phyloP scores from a whole-genome alignment of 2,888 invertebrate genomes.

The Galerucella nymphaeae region DNA sequence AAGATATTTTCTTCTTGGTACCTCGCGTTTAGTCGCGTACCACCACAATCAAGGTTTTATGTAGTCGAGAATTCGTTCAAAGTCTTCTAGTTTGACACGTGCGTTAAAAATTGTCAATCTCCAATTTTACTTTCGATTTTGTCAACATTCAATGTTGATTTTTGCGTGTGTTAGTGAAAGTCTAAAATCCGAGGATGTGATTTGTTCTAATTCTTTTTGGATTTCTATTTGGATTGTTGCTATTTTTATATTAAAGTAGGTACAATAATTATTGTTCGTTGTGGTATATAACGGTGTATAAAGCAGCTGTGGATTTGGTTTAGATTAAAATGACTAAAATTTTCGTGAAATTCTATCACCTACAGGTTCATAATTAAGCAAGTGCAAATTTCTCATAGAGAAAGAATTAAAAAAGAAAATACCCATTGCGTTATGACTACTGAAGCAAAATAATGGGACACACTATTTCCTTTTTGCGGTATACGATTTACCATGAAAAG shows the following conservation, averaged over 20 bases:
- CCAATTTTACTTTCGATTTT: conserved; percentile 21
- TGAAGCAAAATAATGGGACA: conserved; percentile 12
- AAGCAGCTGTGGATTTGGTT: not conserved
- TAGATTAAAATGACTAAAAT: no score
- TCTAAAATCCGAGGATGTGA: conserved; percentile 22
- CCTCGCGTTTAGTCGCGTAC: conserved; percentile 16
- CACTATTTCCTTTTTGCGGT: conserved; percentile 13
- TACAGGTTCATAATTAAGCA: no score
- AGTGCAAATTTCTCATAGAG: no score
- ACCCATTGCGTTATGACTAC: not conserved
- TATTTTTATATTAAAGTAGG: conserved; percentile 21
- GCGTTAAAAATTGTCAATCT: conserved; percentile 12
- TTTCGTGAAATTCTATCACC: no score
- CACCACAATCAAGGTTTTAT: conserved; percentile 3
- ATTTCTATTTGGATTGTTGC: conserved; percentile 24
- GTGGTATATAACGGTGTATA: not conserved
- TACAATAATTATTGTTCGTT: not conserved
- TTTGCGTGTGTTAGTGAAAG: conserved; percentile 20
- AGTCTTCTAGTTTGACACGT: conserved; percentile 20
- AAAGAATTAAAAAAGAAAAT: not conserved
- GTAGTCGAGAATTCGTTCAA: not conserved
- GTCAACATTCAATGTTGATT: conserved; percentile 12
- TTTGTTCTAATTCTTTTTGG: conserved; percentile 14
- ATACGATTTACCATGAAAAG: not conserved
- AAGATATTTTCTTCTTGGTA: conserved; percentile 25